Base-by-base conservation (phyloP, 2,113 vertebrate species). In the Circaetus gallicus region DNA sequence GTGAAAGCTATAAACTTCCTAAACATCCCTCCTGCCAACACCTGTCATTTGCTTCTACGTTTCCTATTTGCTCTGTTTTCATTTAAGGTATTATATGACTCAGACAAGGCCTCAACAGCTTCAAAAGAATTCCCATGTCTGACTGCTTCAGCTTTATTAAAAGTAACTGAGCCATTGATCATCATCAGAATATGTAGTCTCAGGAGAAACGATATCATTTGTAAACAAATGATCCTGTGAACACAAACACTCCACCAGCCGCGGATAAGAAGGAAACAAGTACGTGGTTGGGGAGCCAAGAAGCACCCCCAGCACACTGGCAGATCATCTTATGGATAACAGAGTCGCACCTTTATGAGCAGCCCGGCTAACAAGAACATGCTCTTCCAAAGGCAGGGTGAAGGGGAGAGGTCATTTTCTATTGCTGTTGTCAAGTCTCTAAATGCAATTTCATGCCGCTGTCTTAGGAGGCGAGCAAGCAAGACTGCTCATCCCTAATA, bases 121-220 rank as follows among this genome's bases (percentile, higher is more conserved):
- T 97, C 94, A 94, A 93, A 97, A 97, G 83, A 86, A 95, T 91
- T 95, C 70, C 76, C 61, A 49, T 82, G 76, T 96, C 79, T 91
- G 79, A 91, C 86, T 95, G 93, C 83, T 56, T 96, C 55, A 42
- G 79, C 74, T 95, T 97, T 97, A 96, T 95, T 96, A 95, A 96
- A 96, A 86, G 86, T 94, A 97, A 96, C 96, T 74, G 94, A 97
- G 82, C 93, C 93, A 96, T 76, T 97, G 96, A 97, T 96, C 92
- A 96, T 83, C 93, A 91, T 91, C 84, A 76, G 29, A 65, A 90
- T 71, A 93, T 73, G 79, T 11, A 90, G 86, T 91, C 86, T 83
- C 87, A 50, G 74, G 82, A 96, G 82, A 96, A 96, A 65, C 0
- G 38, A 79, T 93, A 96, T 49, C 18, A 89, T 89, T 94, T 91